phyloP scores from a whole-genome alignment of 2,888 invertebrate genomes.

The Drosophila lacicola region DNA sequence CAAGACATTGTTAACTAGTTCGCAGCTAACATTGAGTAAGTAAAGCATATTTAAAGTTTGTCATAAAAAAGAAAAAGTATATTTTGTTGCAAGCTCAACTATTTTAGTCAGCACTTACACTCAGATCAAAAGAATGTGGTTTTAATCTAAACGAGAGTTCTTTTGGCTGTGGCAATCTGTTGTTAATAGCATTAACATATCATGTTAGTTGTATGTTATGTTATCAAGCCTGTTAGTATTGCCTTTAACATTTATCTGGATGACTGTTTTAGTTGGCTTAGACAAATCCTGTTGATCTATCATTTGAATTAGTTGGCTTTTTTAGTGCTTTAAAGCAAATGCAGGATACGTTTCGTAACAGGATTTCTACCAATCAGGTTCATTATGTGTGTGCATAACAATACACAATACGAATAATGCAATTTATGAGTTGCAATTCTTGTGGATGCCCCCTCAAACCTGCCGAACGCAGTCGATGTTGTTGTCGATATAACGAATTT shows the following conservation, averaged over 20 bases:
- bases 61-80: no score
- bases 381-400: slow-evolving; percentile 53
- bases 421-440: slow-evolving; percentile 63
- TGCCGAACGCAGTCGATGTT: slow-evolving; percentile 18
- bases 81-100: no score
- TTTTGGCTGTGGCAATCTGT: no score
- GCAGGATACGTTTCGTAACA: slow-evolving; percentile 29
- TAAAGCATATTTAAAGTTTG: no score
- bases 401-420: slow-evolving; percentile 58
- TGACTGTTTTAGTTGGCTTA: no score
- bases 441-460: slow-evolving; percentile 26
- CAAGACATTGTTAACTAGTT: not conserved
- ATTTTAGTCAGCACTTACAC: no score
- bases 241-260: no score
- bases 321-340: slow-evolving; percentile 26
- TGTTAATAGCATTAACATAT: no score
- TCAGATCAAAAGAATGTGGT: no score
- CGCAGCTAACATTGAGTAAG: not conserved
- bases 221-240: no score
- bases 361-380: slow-evolving; percentile 56
- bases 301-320: not conserved
- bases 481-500: slow-evolving; percentile 66
- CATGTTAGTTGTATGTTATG: no score
- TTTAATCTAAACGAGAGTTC: no score
- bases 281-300: not conserved